Conservation (phyloP, 2,888 invertebrate species). For the Elysia crispata region DNA sequence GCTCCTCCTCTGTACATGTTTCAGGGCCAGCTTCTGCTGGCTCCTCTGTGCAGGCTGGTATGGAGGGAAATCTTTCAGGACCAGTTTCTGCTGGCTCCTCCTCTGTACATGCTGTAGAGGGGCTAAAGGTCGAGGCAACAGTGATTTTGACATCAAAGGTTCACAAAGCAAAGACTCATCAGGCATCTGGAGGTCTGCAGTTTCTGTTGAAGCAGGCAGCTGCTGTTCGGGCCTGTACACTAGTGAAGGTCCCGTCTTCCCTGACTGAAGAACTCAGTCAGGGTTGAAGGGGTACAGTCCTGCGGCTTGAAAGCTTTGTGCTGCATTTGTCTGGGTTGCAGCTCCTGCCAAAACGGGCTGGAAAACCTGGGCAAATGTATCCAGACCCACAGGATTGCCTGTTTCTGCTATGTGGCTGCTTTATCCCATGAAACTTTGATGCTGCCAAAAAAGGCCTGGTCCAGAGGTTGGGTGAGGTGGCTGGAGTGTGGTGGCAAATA, state of each 20-base stretch:
- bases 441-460: conserved; percentile 50
- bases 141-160: too few relatives aligned
- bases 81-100: too few relatives aligned
- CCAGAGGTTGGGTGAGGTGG: conserved; percentile 53
- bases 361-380: conserved; percentile 50
- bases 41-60: too few relatives aligned
- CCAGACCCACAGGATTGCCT: conserved; percentile 48
- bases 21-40: too few relatives aligned
- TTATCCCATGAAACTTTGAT: conserved; percentile 52
- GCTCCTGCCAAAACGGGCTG: conserved; percentile 47
- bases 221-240: too few relatives aligned
- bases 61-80: too few relatives aligned
- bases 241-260: neutral
- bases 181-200: too few relatives aligned
- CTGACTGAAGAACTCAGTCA: neutral
- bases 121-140: too few relatives aligned
- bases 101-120: too few relatives aligned
- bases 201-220: too few relatives aligned
- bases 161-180: too few relatives aligned
- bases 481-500: conserved; percentile 52
- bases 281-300: conserved; percentile 14
- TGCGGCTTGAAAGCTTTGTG: neutral
- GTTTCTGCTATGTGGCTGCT: conserved; percentile 44
- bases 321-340: conserved; percentile 34
- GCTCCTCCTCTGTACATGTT: too few relatives aligned